Evolutionary conservation across 2,888 invertebrate species (phyloP), one percentile per base, ranked within the genome.

Genomic region (Cyaniris semiargus): DNA sequence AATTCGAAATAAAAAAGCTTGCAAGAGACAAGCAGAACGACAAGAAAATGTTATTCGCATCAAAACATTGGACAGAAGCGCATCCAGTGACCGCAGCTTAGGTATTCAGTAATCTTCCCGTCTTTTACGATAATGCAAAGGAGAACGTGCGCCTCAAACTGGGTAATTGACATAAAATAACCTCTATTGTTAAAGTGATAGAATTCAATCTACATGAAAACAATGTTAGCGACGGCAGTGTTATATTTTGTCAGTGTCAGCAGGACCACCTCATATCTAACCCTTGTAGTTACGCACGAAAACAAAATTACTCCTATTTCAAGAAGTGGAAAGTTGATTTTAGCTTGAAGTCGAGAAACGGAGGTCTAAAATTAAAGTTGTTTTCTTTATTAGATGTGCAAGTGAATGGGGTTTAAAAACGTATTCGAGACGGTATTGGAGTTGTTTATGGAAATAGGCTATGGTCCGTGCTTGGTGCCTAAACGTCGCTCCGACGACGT

Each of bases 361-460:
- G 10, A 10, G 31, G 58, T 66, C 44, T 75, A 58, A 21, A 77
- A 76, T 70, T 70, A 70, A 44, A 70, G 70, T 77, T 77, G 80
- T 76, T 77, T 77, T 77, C 78, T 77, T 70, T 76, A 77, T 79
- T 79, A 78, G 58, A 78, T 81, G 74, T 81, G 82, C 82, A 82
- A 83, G 84, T 86, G 85, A 87, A 88, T 86, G 85, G 86, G 85
- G 86, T 86, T 87, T 88, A 88, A 88, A 88, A 87, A 85, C 85
- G 86, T 83, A 88, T 88, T 88, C 87, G 86, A 83, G 86, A 81
- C 83, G 84, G 82, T 81, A 83, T 83, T 83, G 86, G 84, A 84
- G 86, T 86, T 87, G 87, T 88, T 88, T 88, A 88, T 88, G 88
- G 83, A 86, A 88, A 87, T 88, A 70, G 78, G 10, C 76, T 27